Base-by-base conservation (phyloP, 2,888 invertebrate species). In the Anaspis maculata region DNA sequence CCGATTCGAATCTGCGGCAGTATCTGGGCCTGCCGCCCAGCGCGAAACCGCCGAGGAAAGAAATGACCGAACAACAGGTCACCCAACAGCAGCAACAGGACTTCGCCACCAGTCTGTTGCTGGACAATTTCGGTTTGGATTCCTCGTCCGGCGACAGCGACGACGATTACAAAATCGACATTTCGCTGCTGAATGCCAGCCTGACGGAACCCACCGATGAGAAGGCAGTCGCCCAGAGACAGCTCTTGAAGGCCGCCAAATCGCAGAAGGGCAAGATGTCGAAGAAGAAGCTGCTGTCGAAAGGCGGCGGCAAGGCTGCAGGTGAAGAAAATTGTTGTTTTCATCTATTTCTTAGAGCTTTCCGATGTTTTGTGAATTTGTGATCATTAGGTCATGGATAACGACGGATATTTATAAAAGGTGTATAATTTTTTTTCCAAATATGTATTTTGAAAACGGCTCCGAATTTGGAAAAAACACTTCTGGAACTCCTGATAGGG, bases 1-100 rank as follows among this genome's bases (percentile, higher is more conserved):
- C 69, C 1, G 68, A 70, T 41, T 39, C 53, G 15, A 68, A 61
- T 39, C 52, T 70, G 9, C 54, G 67, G 22, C 59, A 62, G 37
- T 68, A 63, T 38, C 44, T 68, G 10, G 64, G 66, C 3, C 64
- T 64, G 48, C 64, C 66, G 3, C 34, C 42, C 27, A 42, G 41
- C 32, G 42, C 42, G 6, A 55, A 54, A 40, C 51, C 45, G 15
- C 49, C 46, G 24, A 60, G 58, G 39, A 50, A 54, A 43, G 57
- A 57, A 42, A 5, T 9, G 49, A 53, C 19, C n/a, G 1, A 26
- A 19, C 9, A 7, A 19, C 21, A 19, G n/a, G n/a, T n/a, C n/a
- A n/a, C n/a, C n/a, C n/a, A n/a, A n/a, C 32, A 13, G 9, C 15
- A n/a, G 27, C 47, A 47, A 11, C 48, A 41, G 16, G 56, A 59